Evolutionary conservation across 2,888 invertebrate genomes (phyloP), one percentile per base, ranked within the genome.

Genomic region (Dolomedes plantarius): DNA sequence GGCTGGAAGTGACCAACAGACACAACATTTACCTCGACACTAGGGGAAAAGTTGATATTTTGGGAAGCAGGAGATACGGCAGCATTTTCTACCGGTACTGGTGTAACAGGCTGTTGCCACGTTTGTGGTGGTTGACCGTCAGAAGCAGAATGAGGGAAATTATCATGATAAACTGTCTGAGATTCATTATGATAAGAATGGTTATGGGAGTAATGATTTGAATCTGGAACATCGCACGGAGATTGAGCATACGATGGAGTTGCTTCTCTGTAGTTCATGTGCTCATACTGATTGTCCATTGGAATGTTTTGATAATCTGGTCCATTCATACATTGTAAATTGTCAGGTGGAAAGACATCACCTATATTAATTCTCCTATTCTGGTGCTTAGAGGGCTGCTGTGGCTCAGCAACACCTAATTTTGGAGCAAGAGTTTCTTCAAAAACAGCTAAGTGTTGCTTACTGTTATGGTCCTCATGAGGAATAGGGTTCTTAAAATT

Each of bases 1-100:
- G 97, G 97, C 91, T 96, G 96, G 92, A 95, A 96, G 90, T 95
- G 96, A 41, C 96, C 97, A 88, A 96, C 95, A 90, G 96, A 95
- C 39, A 97, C 95, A 0, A 97, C 93, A 78, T 89, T 86, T n/a
- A 89, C 89, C 78, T 89, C 88, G 19, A 88, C 88, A 27, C 69
- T 85, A 5, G 85, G 82, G 23, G 81, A 77, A 28, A 83, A 83
- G 28, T 28, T 82, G 16, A 68, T 62, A 46, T 41, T 71, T 28
- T 39, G 72, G n/a, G 76, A 46, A 16, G 67, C 67, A 39, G 77
- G 56, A 7, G 80, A 74, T 7, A 68, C 19, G 11, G 83, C 27
- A 0, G 46, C 19, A 19, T 67, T 73, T 9, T 72, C 83, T 0
- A 69, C 28, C 11, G 7, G 6, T 13, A 32, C n/a, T 65, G 80